Percentiles rank a stretch among this genome's conserved stretches.
Conservation (phyloP, 2,888 invertebrate genomes). For the Lottia scabra region DNA sequence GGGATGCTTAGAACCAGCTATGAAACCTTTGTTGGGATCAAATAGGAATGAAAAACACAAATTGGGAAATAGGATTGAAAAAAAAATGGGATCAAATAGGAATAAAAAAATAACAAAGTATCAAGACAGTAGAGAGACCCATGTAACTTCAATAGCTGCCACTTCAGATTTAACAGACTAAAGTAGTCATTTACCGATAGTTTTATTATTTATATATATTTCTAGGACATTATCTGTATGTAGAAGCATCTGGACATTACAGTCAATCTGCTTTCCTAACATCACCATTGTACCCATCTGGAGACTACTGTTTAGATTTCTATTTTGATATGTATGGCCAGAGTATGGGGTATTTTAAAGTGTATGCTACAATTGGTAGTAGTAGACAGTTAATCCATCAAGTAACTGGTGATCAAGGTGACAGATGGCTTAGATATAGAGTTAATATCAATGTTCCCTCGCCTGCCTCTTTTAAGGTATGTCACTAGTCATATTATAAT, state of each 20-base stretch:
- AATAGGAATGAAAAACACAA: no score
- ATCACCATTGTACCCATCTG: constrained; percentile 38
- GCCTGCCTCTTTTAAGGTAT: constrained; percentile 31
- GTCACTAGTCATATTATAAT: not conserved
- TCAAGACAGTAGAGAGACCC: no score
- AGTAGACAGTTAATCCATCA: constrained; percentile 4
- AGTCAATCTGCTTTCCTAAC: constrained; percentile 37
- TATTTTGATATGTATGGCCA: constrained; percentile 55
- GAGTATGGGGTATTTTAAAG: constrained; percentile 41
- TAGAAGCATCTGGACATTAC: constrained; percentile 46
- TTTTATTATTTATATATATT: no score
- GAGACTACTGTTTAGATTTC: constrained; percentile 51
- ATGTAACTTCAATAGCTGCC: no score
- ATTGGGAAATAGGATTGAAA: no score
- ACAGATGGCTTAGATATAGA: constrained; percentile 35
- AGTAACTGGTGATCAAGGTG: constrained; percentile 40
- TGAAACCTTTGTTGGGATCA: no score
- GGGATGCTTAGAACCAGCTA: no score
- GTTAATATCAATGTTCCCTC: constrained; percentile 33
- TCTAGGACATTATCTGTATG: constrained; percentile 52
- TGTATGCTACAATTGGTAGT: constrained; percentile 33
- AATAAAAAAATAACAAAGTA: no score
- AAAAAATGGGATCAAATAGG: no score
- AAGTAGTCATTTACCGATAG: no score
- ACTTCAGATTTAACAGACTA: no score